Base-by-base conservation (phyloP, 2,113 vertebrate species). In the Sorex araneus region DNA sequence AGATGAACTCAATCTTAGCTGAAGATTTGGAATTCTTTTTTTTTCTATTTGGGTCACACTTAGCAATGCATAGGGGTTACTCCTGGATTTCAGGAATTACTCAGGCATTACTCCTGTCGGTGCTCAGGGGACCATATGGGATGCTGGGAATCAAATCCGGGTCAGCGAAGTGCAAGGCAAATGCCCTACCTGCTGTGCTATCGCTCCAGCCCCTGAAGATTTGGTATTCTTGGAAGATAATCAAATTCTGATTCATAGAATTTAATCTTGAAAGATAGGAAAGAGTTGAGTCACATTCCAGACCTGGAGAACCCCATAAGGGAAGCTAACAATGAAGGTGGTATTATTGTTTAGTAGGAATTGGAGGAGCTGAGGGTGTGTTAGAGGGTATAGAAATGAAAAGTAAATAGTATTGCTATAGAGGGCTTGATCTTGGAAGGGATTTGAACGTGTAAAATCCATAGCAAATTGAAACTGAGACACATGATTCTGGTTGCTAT, bases 401-500 rank as follows among this genome's bases (percentile, higher is more conserved):
- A 88, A 76, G 21, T 89, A 69, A 84, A 82, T 64, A 89, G 18
- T 76, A 25, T 64, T 12, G 21, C 54, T 73, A 64, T 13, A 79
- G 8, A 85, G 9, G 12, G 19, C 28, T 60, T 27, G 16, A 9
- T 16, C 66, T 92, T 70, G 32, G 28, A 66, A 84, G 21, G 15
- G 43, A 2, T 34, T 89, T 91, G 83, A 79, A 34, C 23, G n/a
- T 15, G 45, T 57, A 45, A 64, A 87, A 32, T 66, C 32, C 11
- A 43, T 19, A 25, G 40, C 82, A 76, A 74, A 89, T 32, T 28
- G 30, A 83, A 74, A 63, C 69, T 96, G 34, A 66, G 50, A 30
- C 76, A 50, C 8, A 8, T 76, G 7, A 32, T 83, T 86, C 15
- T 63, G 40, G 28, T 32, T 88, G 19, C 36, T 80, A 5, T 75